Evolutionary conservation across 2,888 invertebrate species (phyloP).

Genomic region (Capitulum mitella): DNA sequence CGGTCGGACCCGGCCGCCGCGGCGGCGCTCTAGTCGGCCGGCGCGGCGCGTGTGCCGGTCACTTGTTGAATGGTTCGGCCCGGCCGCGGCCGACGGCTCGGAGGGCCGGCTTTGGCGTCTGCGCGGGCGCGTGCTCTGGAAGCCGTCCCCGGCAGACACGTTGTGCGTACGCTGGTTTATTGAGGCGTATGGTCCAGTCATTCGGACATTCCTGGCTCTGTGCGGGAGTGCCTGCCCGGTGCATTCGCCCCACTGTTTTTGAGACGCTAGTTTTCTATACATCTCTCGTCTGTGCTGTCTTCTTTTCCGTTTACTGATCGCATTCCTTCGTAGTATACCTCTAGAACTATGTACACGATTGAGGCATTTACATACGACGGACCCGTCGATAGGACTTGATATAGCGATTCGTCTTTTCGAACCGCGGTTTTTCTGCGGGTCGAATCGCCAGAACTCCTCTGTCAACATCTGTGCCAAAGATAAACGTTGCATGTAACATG

Average conservation of each 20-base stretch:
- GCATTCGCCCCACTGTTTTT: neutral
- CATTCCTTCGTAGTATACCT: neutral
- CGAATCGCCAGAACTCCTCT: neutral
- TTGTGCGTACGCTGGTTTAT: neutral
- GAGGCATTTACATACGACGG: neutral
- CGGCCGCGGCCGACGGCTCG: too few relatives aligned
- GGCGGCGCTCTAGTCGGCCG: neutral
- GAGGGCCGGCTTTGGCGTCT: too few relatives aligned
- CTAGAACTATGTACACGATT: neutral
- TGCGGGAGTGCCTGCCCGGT: neutral
- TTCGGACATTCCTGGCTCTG: neutral
- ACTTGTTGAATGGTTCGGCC: too few relatives aligned
- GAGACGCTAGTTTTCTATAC: neutral
- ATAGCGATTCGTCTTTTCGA: too few relatives aligned
- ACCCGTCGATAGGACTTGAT: too few relatives aligned
- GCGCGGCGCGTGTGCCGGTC: neutral
- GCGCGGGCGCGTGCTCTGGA: too few relatives aligned
- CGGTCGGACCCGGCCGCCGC: neutral
- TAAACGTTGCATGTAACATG: neutral
- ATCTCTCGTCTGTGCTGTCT: neutral
- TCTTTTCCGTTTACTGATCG: neutral
- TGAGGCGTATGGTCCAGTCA: neutral
- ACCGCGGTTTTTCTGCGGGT: too few relatives aligned
- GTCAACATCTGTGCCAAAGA: conserved; percentile 7
- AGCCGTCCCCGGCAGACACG: neutral